Base-by-base conservation (phyloP, 2,888 invertebrate species). In the Eupithecia pulchellata region DNA sequence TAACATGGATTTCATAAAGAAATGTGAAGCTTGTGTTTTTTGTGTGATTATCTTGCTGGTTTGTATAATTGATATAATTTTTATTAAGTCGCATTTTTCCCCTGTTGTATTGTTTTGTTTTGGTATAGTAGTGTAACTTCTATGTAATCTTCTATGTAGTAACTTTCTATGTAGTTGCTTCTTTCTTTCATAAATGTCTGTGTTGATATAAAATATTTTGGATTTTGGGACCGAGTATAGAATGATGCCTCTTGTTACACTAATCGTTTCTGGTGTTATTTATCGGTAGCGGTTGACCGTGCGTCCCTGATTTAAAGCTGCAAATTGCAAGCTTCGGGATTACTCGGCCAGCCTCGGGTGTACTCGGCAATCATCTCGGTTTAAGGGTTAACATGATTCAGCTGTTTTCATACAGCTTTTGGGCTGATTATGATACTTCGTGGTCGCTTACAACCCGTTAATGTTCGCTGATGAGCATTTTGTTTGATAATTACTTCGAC, bases 281-380 rank as follows among this genome's bases (percentile, higher is more conserved):
- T 93, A 92, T 93, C 92, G 91, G 93, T 91, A 92, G 93, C 92
- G 73, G 86, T 75, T 80, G 85, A 79, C 82, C 84, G 80, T 82
- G 76, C 84, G 81, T 84, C 81, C 82, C 86, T 93, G 93, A 94
- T 94, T 94, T 94, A 94, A 79, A 86, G 89, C 87, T 89, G 87
- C 86, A 94, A 93, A 94, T 94, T 93, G 93, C 93, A 90, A 84
- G 84, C 85, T 86, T 81, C 81, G 85, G 82, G 81, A 84, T 84
- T 87, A 83, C 87, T 64, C 64, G 47, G 93, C 91, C 91, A 84
- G 85, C 84, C 86, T 80, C 81, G 84, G 82, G 80, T 83, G 83
- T 87, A 83, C 87, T 66, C 66, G 42, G 67, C 84, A 83, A 86
- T 86, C 86, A 83, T 86, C 86, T 84, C 82, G 84, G 82, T 83